These are phyloP conservation scores for Ptiloglossa arizonensis DNA, from an alignment of 1,140 invertebrate species.

Conservation along the genomic window DNA sequence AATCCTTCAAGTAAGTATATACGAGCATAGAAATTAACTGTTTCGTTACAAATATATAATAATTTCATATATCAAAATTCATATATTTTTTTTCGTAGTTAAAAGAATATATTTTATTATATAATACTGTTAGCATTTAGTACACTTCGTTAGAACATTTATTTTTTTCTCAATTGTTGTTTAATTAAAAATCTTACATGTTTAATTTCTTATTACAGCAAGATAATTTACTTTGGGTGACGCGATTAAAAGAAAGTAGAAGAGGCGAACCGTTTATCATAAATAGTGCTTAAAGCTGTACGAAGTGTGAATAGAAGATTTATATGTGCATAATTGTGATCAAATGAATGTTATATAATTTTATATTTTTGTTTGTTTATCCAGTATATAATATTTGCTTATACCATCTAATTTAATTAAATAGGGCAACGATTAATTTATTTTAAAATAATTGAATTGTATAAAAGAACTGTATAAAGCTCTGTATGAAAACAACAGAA, in stretches of 20 bases:
- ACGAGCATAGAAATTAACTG: too few species aligned
- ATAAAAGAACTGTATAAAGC: background rate
- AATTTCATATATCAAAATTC: too few species aligned
- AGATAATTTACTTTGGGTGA: slow-evolving; percentile 85
- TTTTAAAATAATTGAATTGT: background rate
- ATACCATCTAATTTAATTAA: background rate
- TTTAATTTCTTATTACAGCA: slow-evolving; percentile 67
- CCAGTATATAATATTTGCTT: background rate
- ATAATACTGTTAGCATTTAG: too few species aligned
- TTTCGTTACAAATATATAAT: too few species aligned
- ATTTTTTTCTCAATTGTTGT: too few species aligned
- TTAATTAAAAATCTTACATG: background rate
- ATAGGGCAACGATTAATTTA: background rate
- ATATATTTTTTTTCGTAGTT: too few species aligned
- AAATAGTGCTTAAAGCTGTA: background rate
- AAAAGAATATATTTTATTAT: too few species aligned
- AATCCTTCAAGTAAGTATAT: too few species aligned
- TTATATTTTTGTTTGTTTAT: background rate
- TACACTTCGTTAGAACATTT: too few species aligned
- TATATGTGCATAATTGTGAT: background rate
- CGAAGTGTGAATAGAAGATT: background rate
- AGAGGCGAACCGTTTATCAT: slow-evolving; percentile 13
- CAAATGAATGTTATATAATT: background rate
- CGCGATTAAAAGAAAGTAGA: slow-evolving; percentile 70
- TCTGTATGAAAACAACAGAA: too few species aligned